Conservation (phyloP, 2,113 vertebrate species). For the Montifringilla adamsi region DNA sequence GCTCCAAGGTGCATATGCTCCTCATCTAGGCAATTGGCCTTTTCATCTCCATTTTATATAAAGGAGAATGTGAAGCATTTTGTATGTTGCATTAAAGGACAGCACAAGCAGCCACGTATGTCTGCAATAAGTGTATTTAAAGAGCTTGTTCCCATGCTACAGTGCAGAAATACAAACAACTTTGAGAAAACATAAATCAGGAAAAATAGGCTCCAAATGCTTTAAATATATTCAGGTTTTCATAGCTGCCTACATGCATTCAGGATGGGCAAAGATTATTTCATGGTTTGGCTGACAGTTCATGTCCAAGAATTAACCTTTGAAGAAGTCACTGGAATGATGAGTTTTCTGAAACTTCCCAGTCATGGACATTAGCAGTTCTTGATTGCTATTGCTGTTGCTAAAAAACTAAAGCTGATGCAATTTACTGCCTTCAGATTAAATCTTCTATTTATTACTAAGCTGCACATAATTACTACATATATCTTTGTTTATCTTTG, state of each 20-base stretch:
- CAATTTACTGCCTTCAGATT: neutral
- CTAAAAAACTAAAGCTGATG: neutral
- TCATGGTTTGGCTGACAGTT: neutral
- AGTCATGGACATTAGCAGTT: neutral
- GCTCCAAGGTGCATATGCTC: neutral
- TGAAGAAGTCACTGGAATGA: neutral
- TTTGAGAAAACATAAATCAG: neutral
- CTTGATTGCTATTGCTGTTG: neutral
- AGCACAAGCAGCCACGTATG: neutral
- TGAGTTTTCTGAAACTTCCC: neutral
- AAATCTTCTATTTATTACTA: neutral
- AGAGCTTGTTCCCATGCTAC: neutral
- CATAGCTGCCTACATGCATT: neutral
- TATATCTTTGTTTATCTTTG: constrained; percentile 25
- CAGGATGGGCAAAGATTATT: neutral
- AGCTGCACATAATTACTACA: neutral
- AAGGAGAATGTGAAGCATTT: neutral
- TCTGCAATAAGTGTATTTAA: neutral
- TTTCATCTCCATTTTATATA: neutral
- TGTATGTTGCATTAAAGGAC: neutral
- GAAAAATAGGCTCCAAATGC: neutral
- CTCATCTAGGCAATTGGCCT: neutral
- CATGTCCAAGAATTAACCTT: neutral
- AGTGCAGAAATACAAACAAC: neutral
- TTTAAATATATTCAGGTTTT: neutral